Evolutionary conservation across 2,797 vertebrate species (phyloP), one percentile per base, ranked within the genome.

Genomic region (Parauchenoglanis punctatus): DNA sequence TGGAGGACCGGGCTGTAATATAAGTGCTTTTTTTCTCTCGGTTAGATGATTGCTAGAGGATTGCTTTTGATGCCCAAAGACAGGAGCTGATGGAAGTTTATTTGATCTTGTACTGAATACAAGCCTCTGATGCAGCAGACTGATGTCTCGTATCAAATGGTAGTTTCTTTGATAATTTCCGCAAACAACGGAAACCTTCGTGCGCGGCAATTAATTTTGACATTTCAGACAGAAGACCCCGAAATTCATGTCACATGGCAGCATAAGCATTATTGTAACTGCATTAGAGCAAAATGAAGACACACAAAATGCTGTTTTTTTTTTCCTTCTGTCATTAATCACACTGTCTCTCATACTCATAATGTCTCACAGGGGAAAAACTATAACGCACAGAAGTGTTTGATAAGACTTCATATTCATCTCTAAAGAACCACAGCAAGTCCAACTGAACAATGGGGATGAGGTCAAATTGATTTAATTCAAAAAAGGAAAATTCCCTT

Each of bases 81-180:
- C 87, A 85, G 67, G 72, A 73, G 40, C 28, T 61, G 83, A 89
- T 88, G 85, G 87, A 84, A 86, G 81, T 84, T 84, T 87, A 83
- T 90, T 90, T 86, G 56, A 88, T 89, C 86, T 78, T 85, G 20
- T 68, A 23, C 63, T 56, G 78, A 76, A 89, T 82, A 77, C 72
- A 56, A 61, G 54, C 54, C 54, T 81, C 84, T 85, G 83, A 90
- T 86, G 67, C 28, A 17, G 52, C 59, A 78, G 68, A 40, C 10
- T 44, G 65, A 73, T 76, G 46, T 87, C 83, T 88, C 31, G 77
- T 20, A 12, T 78, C 86, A 72, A 61, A 83, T 85, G 83, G 31
- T 56, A 52, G 23, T 67, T 54, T 61, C 76, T 90, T 88, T 86
- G 75, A 85, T 72, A 78, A 87, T 87, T 70, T 49, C 59, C 15